Conservation (phyloP, 2,113 vertebrate species). For the Chaetorhynchus papuensis region DNA sequence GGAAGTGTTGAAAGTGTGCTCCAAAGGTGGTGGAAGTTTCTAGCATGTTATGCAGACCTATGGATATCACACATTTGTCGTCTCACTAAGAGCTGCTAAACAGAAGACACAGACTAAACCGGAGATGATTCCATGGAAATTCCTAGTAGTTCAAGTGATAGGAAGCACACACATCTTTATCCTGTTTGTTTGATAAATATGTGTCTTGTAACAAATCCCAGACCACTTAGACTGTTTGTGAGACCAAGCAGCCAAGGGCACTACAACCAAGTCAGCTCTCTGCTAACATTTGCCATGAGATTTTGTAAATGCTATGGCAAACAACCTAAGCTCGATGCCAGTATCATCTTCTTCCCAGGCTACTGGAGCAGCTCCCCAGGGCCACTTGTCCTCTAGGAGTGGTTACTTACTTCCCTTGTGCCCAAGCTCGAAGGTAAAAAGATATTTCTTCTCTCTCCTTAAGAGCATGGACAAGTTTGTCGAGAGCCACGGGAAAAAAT, state of each 20-base stretch:
- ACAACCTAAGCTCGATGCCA: background rate
- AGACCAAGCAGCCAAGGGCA: background rate
- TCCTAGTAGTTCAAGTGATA: background rate
- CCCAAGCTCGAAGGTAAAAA: background rate
- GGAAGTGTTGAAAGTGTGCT: background rate
- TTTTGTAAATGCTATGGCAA: background rate
- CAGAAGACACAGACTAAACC: background rate
- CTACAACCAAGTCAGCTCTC: background rate
- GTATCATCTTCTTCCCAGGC: background rate
- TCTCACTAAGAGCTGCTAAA: background rate
- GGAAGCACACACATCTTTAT: background rate
- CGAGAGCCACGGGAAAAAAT: background rate
- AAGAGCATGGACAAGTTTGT: accelerated
- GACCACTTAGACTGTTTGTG: background rate
- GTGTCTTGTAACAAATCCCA: background rate
- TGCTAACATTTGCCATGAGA: background rate
- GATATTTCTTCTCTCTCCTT: background rate
- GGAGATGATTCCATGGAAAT: background rate
- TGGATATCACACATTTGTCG: background rate
- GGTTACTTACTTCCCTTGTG: background rate
- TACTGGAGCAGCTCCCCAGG: background rate
- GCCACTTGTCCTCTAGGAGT: background rate
- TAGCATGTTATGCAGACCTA: background rate
- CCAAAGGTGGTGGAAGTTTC: background rate
- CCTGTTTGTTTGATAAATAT: background rate